Conservation (phyloP, 2,113 vertebrate species). For the Sorex araneus region DNA sequence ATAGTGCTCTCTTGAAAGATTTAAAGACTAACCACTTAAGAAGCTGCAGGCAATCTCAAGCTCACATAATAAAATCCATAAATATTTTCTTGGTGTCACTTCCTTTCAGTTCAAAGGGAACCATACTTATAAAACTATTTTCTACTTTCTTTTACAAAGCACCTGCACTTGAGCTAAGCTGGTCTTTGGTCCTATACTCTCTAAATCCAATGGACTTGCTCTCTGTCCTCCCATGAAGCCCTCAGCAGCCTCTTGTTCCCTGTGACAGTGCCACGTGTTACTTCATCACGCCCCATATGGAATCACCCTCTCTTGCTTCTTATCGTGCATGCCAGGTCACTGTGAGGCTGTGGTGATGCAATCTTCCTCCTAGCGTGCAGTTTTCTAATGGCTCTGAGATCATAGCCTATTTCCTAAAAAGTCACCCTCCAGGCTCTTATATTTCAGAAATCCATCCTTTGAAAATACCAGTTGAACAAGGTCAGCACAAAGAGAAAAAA, state of each 20-base stretch:
- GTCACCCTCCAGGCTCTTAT: conserved; percentile 12
- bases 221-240: background rate
- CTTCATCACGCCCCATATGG: background rate
- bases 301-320: background rate
- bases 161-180: conserved; percentile 1
- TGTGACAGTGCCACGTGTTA: background rate
- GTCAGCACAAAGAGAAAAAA: conserved; percentile 57
- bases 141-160: conserved; percentile 47
- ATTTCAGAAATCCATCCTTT: conserved; percentile 62
- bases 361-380: background rate
- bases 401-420: conserved; percentile 69
- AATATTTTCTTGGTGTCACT: background rate
- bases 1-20: background rate
- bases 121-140: background rate
- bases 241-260: background rate
- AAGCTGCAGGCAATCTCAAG: conserved; percentile 20
- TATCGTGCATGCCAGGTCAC: background rate
- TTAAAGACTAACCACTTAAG: conserved; percentile 52
- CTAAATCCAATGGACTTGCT: background rate
- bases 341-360: conserved; percentile 17
- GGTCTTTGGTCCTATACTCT: background rate
- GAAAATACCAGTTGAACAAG: conserved; percentile 65
- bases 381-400: conserved; percentile 60
- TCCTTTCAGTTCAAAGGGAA: background rate
- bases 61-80: background rate